phyloP scores from a whole-genome alignment of 2,888 invertebrate genomes.

The Caenorhabditis wallacei region DNA sequence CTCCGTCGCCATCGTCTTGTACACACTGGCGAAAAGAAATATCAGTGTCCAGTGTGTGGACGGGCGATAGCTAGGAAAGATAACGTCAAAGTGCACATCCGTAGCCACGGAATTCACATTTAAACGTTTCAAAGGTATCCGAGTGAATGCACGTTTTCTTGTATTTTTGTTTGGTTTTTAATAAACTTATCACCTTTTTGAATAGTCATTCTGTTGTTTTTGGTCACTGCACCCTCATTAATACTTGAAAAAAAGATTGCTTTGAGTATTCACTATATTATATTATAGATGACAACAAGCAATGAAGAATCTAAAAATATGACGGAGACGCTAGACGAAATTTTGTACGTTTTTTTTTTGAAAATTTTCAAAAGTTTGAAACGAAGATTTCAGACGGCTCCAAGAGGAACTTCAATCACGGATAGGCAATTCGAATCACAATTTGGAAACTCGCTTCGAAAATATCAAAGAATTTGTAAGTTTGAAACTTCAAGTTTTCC shows the following conservation, averaged over 20 bases:
- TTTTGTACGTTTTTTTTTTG: slow-evolving; percentile 35
- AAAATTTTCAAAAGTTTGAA: neutral
- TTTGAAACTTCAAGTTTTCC: slow-evolving; percentile 5
- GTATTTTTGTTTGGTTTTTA: neutral
- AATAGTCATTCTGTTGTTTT: neutral
- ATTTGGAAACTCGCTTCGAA: slow-evolving; percentile 55
- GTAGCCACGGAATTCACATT: slow-evolving; percentile 65
- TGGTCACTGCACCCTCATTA: slow-evolving; percentile 42
- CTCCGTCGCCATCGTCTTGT: slow-evolving; percentile 77
- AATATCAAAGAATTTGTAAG: slow-evolving; percentile 57
- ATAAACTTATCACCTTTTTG: slow-evolving; percentile 31
- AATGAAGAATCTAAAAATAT: slow-evolving; percentile 37
- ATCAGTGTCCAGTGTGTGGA: slow-evolving; percentile 79
- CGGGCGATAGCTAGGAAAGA: slow-evolving; percentile 77
- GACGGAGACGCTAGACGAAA: slow-evolving; percentile 44
- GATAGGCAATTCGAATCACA: slow-evolving; percentile 41
- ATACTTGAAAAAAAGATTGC: neutral
- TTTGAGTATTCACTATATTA: slow-evolving; percentile 1
- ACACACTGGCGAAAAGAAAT: slow-evolving; percentile 77
- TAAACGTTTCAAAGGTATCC: slow-evolving; percentile 25
- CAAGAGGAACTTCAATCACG: slow-evolving; percentile 50
- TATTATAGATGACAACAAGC: slow-evolving; percentile 50
- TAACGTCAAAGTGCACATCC: slow-evolving; percentile 78
- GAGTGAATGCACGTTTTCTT: slow-evolving; percentile 1
- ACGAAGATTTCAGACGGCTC: slow-evolving; percentile 37